Evolutionary conservation across 1,140 invertebrate genomes (phyloP), one percentile per base, ranked within the genome.

Genomic region (Thaumatotibia leucotreta): DNA sequence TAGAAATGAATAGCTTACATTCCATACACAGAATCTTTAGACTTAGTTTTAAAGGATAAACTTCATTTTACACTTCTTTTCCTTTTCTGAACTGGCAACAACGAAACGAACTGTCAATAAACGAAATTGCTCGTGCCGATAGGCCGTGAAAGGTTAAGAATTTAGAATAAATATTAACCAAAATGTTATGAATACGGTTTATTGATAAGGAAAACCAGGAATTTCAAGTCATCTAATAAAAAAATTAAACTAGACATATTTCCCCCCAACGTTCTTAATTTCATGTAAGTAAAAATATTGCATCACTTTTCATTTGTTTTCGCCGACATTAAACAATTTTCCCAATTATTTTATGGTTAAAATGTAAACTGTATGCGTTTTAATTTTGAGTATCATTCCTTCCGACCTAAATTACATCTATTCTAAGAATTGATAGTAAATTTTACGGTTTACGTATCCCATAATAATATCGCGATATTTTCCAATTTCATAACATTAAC

Each of bases 261-360:
- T 11, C n/a, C 17, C 29, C 1, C 27, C 11, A 14, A 5, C 4
- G n/a, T 29, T 58, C 29, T 31, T 58, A 58, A 4, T 14, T 64
- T 33, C 65, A 64, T 66, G 79, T 84, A 79, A 84, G 82, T 82
- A 69, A 68, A 22, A 61, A 58, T 68, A 74, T 84, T 87, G 77
- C 80, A 75, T 80, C 83, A 87, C 70, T 24, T n/a, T 67, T 74
- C 74, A 70, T 72, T 78, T 78, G 76, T 78, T 78, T 76, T 58
- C n/a, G n/a, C 23, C 72, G 62, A 27, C n/a, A 17, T 33, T 32
- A 10, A 39, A 22, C 4, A 11, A 20, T 11, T 17, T 11, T 64
- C n/a, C 8, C 24, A 9, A 27, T 9, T 14, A n/a, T 14, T 45
- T 45, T 45, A 14, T 2, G 8, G 17, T 1, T 45, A 1, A 1